Percentiles rank a stretch among this genome's conserved stretches.
Evolutionary conservation across 2,113 vertebrate genomes (phyloP).

Genomic region (Nycticorax nycticorax): DNA sequence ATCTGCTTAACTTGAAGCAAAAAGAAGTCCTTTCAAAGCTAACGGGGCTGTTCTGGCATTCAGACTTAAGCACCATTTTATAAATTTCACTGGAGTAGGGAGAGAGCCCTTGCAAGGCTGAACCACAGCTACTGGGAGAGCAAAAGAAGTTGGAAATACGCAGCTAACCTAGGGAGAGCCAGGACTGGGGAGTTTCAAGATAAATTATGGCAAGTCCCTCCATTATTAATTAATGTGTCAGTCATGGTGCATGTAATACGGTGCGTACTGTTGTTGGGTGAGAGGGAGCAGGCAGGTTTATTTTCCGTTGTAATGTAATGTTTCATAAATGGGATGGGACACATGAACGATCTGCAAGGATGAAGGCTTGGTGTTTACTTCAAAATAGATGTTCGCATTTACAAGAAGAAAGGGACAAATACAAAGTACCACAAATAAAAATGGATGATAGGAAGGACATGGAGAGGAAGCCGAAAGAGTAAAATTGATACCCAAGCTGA

Average conservation of each 20-base stretch:
- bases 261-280: background rate
- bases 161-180: background rate
- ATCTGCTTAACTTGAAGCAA: constrained; percentile 30
- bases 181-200: background rate
- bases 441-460: background rate
- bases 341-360: background rate
- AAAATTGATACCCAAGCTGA: background rate
- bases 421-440: background rate
- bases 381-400: background rate
- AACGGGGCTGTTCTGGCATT: constrained; percentile 15
- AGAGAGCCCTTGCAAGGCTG: background rate
- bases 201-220: background rate
- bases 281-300: background rate
- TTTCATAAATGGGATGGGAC: background rate
- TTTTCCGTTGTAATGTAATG: background rate
- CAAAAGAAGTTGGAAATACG: background rate
- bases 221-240: background rate
- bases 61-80: background rate
- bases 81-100: background rate
- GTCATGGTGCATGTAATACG: background rate
- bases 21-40: constrained; percentile 26
- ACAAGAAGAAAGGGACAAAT: background rate
- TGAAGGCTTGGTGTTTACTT: background rate
- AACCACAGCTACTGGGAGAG: background rate
- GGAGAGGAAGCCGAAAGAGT: background rate